Evolutionary conservation across 2,888 invertebrate genomes (phyloP), one percentile per base, ranked within the genome.

Genomic region (Scotopteryx bipunctaria): DNA sequence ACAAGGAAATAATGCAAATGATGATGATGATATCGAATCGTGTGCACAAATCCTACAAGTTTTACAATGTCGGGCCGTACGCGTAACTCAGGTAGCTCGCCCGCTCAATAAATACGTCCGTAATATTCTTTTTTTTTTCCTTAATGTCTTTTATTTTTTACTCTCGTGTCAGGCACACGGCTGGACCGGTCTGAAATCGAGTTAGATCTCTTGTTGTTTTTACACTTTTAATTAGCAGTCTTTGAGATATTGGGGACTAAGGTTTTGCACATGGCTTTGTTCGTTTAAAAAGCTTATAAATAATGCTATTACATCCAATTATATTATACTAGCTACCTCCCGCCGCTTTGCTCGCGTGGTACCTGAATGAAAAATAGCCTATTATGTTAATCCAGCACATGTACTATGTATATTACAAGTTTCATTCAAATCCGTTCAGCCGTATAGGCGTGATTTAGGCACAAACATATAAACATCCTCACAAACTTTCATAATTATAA

Each of bases 61-160:
- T 47, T 41, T 59, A 63, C 66, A 65, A 66, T 65, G 66, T 65
- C 42, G 49, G 51, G 36, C 25, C 45, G 44, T 50, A 37, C 46
- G 67, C 67, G 69, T 69, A 69, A 69, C 57, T 56, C 69, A 69
- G 67, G 69, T 69, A 69, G 69, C 67, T 27, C 35, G 38, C 48
- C 44, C 46, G 51, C 61, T 64, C 67, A 63, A 67, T 66, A 69
- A 67, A 69, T 67, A 67, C 60, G 64, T 62, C 60, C 53, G 56
- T 42, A 49, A 42, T 50, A 45, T 23, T 36, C 55, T 56, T 63
- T 63, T 65, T n/a, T n/a, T n/a, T n/a, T n/a, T n/a, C n/a, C n/a
- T n/a, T n/a, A n/a, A n/a, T n/a, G n/a, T n/a, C n/a, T n/a, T n/a
- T 54, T 48, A 17, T 57, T 59, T 64, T 66, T 66, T 64, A 43